Percentiles rank a stretch among this genome's conserved stretches.
phyloP scores from a whole-genome alignment of 53 echinoderm and acorn worm species.

The Echinometra lucunter region DNA sequence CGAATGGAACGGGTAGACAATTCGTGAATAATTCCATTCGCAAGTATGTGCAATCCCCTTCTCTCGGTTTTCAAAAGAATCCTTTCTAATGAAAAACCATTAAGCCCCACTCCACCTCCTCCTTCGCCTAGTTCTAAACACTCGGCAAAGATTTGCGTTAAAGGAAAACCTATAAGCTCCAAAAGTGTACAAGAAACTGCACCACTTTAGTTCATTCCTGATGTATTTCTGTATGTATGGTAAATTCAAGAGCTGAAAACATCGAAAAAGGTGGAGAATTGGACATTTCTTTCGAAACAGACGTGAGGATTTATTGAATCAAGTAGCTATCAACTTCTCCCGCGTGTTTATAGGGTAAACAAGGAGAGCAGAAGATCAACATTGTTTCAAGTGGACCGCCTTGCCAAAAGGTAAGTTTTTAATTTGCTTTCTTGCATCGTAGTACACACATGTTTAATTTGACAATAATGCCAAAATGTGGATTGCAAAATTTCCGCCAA shows the following conservation, averaged over 20 bases:
- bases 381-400: neutral
- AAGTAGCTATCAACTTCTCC: neutral
- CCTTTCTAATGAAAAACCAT: neutral
- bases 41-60: constrained; percentile 1
- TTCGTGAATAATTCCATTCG: constrained; percentile 10
- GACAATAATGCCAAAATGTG: no score
- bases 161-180: neutral
- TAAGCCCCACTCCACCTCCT: neutral
- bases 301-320: neutral
- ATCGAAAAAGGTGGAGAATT: neutral
- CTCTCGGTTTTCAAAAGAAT: neutral
- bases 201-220: neutral
- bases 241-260: neutral
- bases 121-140: neutral
- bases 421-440: neutral
- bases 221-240: neutral
- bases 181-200: neutral
- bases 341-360: neutral
- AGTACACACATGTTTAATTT: no score
- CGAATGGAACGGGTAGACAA: neutral
- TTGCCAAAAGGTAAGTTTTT: constrained; percentile 8
- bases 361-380: neutral
- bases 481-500: no score
- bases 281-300: neutral
- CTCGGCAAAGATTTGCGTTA: neutral